Conservation (phyloP, 2,888 invertebrate genomes). For the Lampropteryx suffumata region DNA sequence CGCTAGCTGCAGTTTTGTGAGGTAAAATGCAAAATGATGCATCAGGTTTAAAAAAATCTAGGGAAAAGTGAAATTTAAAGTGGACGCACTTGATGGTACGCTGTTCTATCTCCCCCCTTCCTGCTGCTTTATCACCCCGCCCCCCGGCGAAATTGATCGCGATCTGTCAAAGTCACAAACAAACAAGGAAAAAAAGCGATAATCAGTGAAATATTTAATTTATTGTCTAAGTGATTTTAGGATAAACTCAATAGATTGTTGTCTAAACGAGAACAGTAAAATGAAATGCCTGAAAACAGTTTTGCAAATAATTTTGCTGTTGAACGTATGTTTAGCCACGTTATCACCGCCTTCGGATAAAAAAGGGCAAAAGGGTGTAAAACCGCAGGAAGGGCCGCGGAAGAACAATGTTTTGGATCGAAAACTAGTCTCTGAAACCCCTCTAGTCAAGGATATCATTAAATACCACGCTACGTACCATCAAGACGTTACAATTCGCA, state of each 20-base stretch:
- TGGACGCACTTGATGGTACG: no score
- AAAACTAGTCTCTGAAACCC: constrained; percentile 86
- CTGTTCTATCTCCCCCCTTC: background rate
- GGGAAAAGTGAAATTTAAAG: no score
- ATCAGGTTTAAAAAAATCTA: no score
- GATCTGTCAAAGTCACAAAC: constrained; percentile 5
- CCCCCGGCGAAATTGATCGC: constrained; percentile 13
- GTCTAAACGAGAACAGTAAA: background rate
- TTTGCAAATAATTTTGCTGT: constrained; percentile 59
- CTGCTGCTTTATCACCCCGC: background rate
- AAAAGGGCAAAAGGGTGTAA: constrained; percentile 71
- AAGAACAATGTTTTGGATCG: constrained; percentile 86
- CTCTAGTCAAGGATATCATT: constrained; percentile 88
- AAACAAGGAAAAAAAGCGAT: background rate
- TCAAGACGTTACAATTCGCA: constrained; percentile 85
- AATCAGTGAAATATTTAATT: background rate
- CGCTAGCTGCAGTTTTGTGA: no score
- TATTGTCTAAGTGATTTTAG: constrained; percentile 2
- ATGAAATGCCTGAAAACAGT: constrained; percentile 66
- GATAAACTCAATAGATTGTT: background rate
- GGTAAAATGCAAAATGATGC: no score
- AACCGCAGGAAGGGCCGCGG: constrained; percentile 82
- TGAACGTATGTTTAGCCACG: constrained; percentile 69
- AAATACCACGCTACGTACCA: constrained; percentile 89
- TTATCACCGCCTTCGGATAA: constrained; percentile 75